phyloP scores from a whole-genome alignment of 1,140 invertebrate genomes.

The Diprion similis region DNA sequence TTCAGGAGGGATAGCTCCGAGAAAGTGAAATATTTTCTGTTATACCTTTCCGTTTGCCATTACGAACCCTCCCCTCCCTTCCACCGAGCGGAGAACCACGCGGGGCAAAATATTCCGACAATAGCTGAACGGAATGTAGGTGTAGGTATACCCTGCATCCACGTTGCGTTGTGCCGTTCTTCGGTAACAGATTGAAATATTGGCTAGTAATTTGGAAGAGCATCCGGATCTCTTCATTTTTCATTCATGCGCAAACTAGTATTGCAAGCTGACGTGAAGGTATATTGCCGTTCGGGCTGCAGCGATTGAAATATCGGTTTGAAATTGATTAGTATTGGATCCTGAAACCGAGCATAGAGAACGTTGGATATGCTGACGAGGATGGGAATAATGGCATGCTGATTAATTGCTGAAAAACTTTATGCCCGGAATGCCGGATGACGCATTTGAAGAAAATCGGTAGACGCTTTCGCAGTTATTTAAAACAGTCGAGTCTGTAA shows the following conservation, averaged over 20 bases:
- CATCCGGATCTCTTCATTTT: not conserved
- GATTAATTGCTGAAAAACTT: too few relatives aligned
- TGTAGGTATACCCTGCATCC: too few relatives aligned
- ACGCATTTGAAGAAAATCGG: too few relatives aligned
- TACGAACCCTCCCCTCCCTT: not conserved
- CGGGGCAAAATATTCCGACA: too few relatives aligned
- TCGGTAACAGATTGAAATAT: slow-evolving; percentile 1
- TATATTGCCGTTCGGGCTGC: not conserved
- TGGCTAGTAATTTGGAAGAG: not conserved
- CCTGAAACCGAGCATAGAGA: not conserved
- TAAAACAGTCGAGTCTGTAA: too few relatives aligned
- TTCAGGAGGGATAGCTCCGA: not conserved
- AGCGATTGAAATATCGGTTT: slow-evolving; percentile 3
- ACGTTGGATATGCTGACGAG: too few relatives aligned
- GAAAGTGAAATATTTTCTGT: not conserved
- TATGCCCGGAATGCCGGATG: too few relatives aligned
- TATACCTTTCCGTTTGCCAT: not conserved
- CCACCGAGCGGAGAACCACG: too few relatives aligned
- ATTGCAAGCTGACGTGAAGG: not conserved
- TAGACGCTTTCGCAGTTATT: too few relatives aligned
- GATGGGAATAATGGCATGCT: too few relatives aligned
- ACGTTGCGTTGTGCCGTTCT: too few relatives aligned
- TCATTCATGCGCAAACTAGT: not conserved
- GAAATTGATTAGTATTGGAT: not conserved
- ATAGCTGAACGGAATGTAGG: too few relatives aligned